These are phyloP conservation scores for Ammodytes dubius DNA, from an alignment of 2,113 vertebrate species.

Conservation along the genomic window DNA sequence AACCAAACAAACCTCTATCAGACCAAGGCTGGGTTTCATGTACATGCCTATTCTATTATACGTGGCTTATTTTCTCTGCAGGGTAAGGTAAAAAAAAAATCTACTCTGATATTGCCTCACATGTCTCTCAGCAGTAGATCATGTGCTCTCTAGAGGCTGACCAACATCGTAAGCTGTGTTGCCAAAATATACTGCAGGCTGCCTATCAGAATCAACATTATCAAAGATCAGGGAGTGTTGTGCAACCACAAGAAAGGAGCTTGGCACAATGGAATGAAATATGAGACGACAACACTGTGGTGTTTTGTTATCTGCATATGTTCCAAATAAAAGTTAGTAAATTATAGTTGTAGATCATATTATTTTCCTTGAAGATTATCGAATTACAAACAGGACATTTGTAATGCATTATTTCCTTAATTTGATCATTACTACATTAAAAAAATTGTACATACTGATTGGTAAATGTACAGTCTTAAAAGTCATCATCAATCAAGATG, in stretches of 20 bases:
- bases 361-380: background rate
- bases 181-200: slow-evolving; percentile 67
- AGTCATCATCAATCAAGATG: slow-evolving; percentile 7
- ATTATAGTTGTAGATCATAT: background rate
- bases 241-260: slow-evolving; percentile 10
- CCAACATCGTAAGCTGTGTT: slow-evolving; percentile 66
- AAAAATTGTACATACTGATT: background rate
- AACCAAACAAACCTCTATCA: slow-evolving; percentile 59
- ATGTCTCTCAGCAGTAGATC: slow-evolving; percentile 71
- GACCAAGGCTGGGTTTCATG: slow-evolving; percentile 31
- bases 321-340: slow-evolving; percentile 17
- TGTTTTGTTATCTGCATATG: background rate
- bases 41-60: slow-evolving; percentile 39
- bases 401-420: background rate
- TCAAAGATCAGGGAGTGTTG: slow-evolving; percentile 25
- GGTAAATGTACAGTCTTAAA: background rate
- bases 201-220: slow-evolving; percentile 34
- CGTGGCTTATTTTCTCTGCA: slow-evolving; percentile 21
- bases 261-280: slow-evolving; percentile 5
- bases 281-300: slow-evolving; percentile 27
- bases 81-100: slow-evolving; percentile 17
- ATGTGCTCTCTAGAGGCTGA: slow-evolving; percentile 65
- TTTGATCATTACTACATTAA: background rate
- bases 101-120: slow-evolving; percentile 48
- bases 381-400: background rate